Conservation (phyloP, 2,113 vertebrate species). For the Etheostoma spectabile region DNA sequence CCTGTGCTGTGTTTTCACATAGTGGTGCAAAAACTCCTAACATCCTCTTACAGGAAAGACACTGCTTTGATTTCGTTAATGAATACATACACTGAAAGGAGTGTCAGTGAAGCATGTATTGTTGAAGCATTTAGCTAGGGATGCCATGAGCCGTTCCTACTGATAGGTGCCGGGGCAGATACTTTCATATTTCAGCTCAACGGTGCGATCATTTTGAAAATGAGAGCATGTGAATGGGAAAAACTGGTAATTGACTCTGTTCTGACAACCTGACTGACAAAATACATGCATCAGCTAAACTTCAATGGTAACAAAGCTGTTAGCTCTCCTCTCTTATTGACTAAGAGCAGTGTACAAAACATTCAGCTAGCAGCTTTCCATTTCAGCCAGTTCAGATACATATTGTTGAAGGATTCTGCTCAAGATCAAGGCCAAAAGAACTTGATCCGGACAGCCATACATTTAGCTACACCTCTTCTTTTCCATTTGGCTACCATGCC, state of each 20-base stretch:
- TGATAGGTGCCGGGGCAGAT: neutral
- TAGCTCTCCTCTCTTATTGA: neutral
- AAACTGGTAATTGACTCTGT: neutral
- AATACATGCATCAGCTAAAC: neutral
- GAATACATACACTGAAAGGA: neutral
- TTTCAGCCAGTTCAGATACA: neutral
- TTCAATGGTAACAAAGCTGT: neutral
- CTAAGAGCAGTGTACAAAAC: neutral
- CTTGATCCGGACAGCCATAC: no score
- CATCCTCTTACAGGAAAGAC: neutral
- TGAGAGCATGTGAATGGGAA: neutral
- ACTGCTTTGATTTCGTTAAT: conserved; percentile 24
- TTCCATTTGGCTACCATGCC: neutral
- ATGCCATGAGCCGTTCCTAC: neutral
- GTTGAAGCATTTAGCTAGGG: neutral
- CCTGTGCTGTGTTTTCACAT: neutral
- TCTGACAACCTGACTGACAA: neutral
- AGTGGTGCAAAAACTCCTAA: conserved; percentile 1
- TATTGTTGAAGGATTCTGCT: neutral
- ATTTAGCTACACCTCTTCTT: neutral
- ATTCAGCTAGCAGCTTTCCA: neutral
- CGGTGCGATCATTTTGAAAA: neutral
- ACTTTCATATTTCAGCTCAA: neutral
- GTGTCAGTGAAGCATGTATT: neutral
- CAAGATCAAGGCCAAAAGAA: neutral